Conservation (phyloP, 2,113 vertebrate genomes). For the Psittacus erithacus region DNA sequence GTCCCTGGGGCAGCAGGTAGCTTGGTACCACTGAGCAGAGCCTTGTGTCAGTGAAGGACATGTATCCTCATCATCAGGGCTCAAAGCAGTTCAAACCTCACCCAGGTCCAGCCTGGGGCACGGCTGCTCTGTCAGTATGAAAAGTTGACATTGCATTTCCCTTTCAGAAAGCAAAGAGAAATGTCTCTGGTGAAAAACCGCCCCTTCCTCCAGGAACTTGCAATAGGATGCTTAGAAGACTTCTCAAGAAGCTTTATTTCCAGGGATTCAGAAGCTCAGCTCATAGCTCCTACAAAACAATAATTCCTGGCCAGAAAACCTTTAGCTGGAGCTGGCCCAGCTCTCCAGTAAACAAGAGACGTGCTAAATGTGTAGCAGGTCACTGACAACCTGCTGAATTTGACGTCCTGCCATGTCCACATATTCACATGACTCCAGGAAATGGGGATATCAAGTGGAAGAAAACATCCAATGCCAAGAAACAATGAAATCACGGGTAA, state of each 20-base stretch:
- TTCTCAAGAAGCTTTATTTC: not conserved
- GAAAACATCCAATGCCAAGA: not conserved
- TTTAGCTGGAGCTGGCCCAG: not conserved
- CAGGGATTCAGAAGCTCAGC: not conserved
- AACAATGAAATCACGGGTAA: accelerated
- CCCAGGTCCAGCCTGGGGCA: not conserved
- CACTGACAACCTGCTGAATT: not conserved
- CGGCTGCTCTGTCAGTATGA: accelerated
- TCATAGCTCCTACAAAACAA: not conserved
- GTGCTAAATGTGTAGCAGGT: not conserved
- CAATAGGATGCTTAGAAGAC: not conserved
- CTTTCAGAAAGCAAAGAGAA: not conserved
- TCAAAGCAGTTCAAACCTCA: not conserved
- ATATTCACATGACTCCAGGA: accelerated
- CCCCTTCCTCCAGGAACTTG: not conserved
- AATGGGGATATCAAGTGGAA: not conserved
- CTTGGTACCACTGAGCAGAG: no score
- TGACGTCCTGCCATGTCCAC: not conserved
- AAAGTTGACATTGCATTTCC: not conserved
- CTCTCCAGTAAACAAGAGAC: not conserved
- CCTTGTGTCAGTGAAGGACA: accelerated
- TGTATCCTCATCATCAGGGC: not conserved
- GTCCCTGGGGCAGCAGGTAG: not conserved
- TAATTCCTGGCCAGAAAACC: not conserved
- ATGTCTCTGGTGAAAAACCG: not conserved